Evolutionary conservation across 2,888 invertebrate genomes (phyloP).

Genomic region (Germaria angustata): DNA sequence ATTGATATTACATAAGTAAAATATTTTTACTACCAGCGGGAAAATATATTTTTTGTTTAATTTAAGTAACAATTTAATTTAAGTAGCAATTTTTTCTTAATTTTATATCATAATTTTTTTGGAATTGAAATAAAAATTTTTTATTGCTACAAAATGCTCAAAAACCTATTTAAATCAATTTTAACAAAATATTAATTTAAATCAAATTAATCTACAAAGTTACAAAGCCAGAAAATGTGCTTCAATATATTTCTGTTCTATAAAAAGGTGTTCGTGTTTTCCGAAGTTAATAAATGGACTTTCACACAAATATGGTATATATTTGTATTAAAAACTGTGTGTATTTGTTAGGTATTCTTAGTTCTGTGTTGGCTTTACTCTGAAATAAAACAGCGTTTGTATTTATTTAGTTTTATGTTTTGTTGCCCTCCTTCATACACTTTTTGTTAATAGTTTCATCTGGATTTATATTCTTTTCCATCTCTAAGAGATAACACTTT

Average conservation of each 20-base stretch:
- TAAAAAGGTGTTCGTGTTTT: too few species aligned
- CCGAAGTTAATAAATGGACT: neutral
- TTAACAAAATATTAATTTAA: neutral
- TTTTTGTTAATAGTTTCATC: slow-evolving; percentile 32
- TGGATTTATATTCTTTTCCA: slow-evolving; percentile 29
- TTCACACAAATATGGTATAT: neutral
- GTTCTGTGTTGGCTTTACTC: neutral
- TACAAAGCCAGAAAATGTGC: too few species aligned
- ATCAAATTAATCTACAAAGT: too few species aligned
- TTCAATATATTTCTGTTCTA: too few species aligned
- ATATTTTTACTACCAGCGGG: too few species aligned
- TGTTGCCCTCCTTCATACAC: neutral
- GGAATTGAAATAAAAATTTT: too few species aligned
- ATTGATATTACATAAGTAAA: too few species aligned
- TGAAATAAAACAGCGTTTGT: neutral
- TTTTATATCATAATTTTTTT: too few species aligned
- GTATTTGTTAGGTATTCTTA: neutral
- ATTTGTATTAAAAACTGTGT: neutral
- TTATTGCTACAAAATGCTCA: neutral
- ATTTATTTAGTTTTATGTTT: slow-evolving; percentile 16
- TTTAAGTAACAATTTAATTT: too few species aligned
- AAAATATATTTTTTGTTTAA: too few species aligned
- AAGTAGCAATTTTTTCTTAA: too few species aligned
- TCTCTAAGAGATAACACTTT: slow-evolving; percentile 38
- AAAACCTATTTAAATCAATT: neutral